These are phyloP conservation scores for Lerema accius DNA, from an alignment of 1,140 invertebrate genomes.

Conservation along the genomic window DNA sequence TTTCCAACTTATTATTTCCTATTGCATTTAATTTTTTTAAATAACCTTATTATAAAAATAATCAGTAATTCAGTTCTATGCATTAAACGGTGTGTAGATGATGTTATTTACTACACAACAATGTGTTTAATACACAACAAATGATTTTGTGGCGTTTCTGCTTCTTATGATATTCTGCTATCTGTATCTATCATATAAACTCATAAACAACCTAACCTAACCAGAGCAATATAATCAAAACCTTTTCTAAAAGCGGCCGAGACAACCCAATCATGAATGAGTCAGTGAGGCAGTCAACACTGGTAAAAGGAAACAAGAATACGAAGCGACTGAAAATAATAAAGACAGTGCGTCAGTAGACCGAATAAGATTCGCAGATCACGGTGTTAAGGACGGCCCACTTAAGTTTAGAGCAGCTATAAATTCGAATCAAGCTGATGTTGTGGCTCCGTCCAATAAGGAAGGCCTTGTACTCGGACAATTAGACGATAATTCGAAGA, in stretches of 20 bases:
- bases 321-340: constrained; percentile 10
- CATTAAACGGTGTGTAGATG: no score
- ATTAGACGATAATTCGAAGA: constrained; percentile 24
- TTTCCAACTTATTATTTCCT: no score
- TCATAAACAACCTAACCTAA: no score
- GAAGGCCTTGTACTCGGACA: constrained; percentile 26
- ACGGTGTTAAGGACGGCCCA: constrained; percentile 43
- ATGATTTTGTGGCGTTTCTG: no score
- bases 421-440: constrained; percentile 59
- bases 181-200: no score
- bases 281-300: not conserved
- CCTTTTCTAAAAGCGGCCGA: not conserved
- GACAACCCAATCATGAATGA: constrained; percentile 1
- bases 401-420: constrained; percentile 46
- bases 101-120: no score
- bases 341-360: constrained; percentile 14
- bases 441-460: constrained; percentile 35
- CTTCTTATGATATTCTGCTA: no score
- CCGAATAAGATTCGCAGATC: constrained; percentile 18
- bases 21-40: no score
- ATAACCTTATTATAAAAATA: no score
- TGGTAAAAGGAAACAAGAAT: constrained; percentile 10
- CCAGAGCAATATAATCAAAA: no score
- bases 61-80: no score
- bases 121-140: no score